Base-by-base conservation (phyloP, 2,888 invertebrate genomes). In the Alcis repandata region DNA sequence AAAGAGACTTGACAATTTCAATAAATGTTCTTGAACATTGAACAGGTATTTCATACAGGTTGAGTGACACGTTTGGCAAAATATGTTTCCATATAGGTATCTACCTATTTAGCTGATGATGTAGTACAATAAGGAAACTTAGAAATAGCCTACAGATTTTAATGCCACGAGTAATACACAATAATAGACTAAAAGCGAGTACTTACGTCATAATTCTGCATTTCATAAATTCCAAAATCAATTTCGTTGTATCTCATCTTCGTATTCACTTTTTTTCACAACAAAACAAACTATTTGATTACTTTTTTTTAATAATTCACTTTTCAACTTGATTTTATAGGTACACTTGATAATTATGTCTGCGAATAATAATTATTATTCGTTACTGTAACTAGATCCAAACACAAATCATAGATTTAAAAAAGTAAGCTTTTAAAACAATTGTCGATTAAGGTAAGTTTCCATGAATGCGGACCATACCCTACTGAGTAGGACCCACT, bases 391-490 rank as follows among this genome's bases (percentile, higher is more conserved):
- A 36, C 15, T 19, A 19, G 1, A 51, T 3, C 15, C 7, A 15
- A 53, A 1, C 10, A 22, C 11, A 11, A 11, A 36, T n/a, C n/a
- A n/a, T n/a, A 36, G 11, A 36, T 3, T 11, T 10, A 36, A 7
- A 36, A 9, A 11, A n/a, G n/a, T 10, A 36, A 36, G 36, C 36
- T 36, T 36, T 9, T 9, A 11, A 11, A 9, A 36, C 8, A 11
- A 36, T 11, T 36, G 3, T 1, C 13, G 7, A 13, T n/a, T n/a
- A 7, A 46, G 22, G 22, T 27, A 53, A 53, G 51, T 40, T 49
- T 59, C 63, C 63, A 43, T 17, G 9, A 56, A 32, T 51, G 53
- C 51, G 52, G 60, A 51, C 57, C 46, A 46, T 40, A 36, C 38
- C 45, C n/a, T n/a, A 64, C 60, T 65, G 57, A 45, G 10, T 43